A percentile compares a stretch with the other conserved stretches of the same genome.
These are phyloP conservation scores for Syrrhaptes paradoxus DNA, from an alignment of 2,113 vertebrate species.

Conservation along the genomic window DNA sequence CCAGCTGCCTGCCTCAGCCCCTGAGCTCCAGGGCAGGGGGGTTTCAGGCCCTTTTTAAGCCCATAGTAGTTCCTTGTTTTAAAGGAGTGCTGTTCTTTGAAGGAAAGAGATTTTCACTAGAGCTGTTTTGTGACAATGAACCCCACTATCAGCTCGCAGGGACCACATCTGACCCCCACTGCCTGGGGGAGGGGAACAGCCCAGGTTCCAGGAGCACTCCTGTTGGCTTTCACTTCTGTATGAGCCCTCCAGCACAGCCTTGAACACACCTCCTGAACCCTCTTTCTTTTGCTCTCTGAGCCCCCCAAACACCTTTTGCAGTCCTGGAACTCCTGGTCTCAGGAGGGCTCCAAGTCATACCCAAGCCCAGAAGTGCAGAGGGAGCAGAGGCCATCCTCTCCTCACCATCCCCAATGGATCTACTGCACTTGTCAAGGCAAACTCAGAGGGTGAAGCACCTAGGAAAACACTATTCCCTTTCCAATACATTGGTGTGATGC, in stretches of 20 bases:
- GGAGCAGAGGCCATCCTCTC: not conserved
- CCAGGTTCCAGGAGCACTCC: not conserved
- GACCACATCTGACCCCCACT: not conserved
- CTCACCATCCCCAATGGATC: not conserved
- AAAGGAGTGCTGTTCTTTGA: not conserved
- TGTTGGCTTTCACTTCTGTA: fast-evolving
- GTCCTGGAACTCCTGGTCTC: not conserved
- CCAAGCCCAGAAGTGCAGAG: fast-evolving
- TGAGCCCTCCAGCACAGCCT: not conserved
- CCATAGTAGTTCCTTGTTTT: not conserved
- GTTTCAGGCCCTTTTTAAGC: not conserved
- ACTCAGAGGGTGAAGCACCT: not conserved
- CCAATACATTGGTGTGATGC: fast-evolving
- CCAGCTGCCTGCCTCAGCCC: not conserved
- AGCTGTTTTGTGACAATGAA: not conserved
- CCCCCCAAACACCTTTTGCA: not conserved
- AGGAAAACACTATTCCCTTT: fast-evolving
- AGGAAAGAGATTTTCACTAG: not conserved
- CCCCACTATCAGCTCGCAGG: too few relatives aligned
- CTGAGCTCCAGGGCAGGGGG: not conserved
- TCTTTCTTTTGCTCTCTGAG: not conserved
- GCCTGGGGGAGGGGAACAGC: fast-evolving
- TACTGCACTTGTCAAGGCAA: not conserved
- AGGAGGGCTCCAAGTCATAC: not conserved
- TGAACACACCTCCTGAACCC: fast-evolving